Evolutionary conservation across 2,888 invertebrate genomes (phyloP).

Genomic region (Marronus borbonicus): DNA sequence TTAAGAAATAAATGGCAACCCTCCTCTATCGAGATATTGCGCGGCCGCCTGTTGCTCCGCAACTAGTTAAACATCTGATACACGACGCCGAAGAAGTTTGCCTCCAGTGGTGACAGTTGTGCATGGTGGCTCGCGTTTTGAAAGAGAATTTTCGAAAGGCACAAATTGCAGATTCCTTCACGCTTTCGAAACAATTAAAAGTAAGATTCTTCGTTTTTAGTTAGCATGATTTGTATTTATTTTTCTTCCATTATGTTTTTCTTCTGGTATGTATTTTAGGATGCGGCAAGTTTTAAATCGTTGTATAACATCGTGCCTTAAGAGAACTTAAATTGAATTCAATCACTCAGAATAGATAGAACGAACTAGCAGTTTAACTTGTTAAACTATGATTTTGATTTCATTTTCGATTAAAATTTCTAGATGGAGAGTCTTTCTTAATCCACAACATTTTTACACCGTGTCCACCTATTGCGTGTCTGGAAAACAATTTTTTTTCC

Average conservation of each 20-base stretch:
- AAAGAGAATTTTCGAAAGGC: neutral
- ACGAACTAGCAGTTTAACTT: no score
- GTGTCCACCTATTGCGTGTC: no score
- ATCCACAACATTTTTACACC: no score
- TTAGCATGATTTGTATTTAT: constrained; percentile 5
- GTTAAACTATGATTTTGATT: no score
- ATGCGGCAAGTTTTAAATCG: no score
- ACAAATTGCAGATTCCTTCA: neutral
- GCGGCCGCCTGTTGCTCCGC: constrained; percentile 51
- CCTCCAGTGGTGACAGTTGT: constrained; percentile 33
- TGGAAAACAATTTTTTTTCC: no score
- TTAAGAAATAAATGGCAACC: constrained; percentile 54
- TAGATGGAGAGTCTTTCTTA: no score
- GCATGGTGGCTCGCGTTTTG: constrained; percentile 11
- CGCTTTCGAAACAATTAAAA: neutral
- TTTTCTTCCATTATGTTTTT: neutral
- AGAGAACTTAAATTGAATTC: no score
- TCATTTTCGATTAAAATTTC: no score
- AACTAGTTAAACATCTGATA: constrained; percentile 49
- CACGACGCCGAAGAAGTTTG: constrained; percentile 35
- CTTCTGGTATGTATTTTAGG: no score
- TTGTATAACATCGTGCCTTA: no score
- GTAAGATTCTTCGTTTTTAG: neutral
- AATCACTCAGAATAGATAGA: no score
- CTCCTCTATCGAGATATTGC: constrained; percentile 31